phyloP scores from a whole-genome alignment of 2,888 invertebrate species.

The Macrostomum cliftonense region DNA sequence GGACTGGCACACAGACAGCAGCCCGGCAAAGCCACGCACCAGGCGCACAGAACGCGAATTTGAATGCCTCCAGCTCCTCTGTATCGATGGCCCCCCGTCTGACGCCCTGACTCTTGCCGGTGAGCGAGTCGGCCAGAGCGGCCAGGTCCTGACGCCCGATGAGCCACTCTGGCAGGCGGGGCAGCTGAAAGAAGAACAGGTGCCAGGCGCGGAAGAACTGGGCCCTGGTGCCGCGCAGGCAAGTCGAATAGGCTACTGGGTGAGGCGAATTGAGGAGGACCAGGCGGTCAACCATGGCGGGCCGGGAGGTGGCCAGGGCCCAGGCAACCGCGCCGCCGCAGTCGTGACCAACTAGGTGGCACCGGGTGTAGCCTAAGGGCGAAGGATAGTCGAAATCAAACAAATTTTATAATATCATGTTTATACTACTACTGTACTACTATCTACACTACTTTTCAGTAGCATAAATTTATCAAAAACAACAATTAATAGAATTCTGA shows the following conservation, averaged over 20 bases:
- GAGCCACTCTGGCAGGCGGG: conserved; percentile 27
- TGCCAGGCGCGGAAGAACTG: conserved; percentile 28
- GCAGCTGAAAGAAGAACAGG: conserved; percentile 23
- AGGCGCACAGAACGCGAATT: too few species aligned
- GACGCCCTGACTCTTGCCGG: conserved; percentile 1
- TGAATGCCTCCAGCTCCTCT: too few species aligned
- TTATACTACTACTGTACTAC: too few species aligned
- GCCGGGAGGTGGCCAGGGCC: conserved; percentile 47
- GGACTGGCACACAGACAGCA: too few species aligned
- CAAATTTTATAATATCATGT: too few species aligned
- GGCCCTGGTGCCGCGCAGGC: conserved; percentile 22
- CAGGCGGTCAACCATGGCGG: conserved; percentile 49
- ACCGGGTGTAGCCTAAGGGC: conserved; percentile 23
- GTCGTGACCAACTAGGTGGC: conserved; percentile 50
- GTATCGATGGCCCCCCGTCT: too few species aligned
- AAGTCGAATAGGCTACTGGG: conserved; percentile 46
- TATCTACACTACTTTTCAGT: too few species aligned
- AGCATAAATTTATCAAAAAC: too few species aligned
- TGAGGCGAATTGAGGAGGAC: conserved; percentile 54
- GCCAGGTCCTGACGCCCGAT: conserved; percentile 47
- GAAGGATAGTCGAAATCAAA: not conserved
- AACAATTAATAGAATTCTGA: too few species aligned
- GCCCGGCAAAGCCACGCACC: too few species aligned
- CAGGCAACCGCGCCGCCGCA: conserved; percentile 53
- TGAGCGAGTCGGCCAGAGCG: conserved; percentile 42